Evolutionary conservation across 2,113 vertebrate species (phyloP), one percentile per base, ranked within the genome.

Genomic region (Sula dactylatra): DNA sequence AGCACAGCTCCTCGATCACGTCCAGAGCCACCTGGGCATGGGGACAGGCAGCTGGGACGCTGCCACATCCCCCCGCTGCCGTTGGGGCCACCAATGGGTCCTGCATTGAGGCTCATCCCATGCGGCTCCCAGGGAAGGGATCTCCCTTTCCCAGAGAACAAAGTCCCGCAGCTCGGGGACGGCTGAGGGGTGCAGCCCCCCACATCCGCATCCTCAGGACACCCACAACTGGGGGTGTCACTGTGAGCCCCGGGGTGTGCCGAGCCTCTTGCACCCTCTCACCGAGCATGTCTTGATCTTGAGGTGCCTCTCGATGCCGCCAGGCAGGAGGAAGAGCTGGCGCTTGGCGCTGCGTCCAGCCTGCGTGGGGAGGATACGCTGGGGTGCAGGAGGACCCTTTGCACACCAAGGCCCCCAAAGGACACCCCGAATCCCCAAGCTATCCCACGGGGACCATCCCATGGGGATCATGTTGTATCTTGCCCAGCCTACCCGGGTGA

Each of bases 221-320:
- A 2, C 45, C 66, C 49, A 11, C 25, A 71, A 1, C n/a, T 0
- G 2, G 14, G 14, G 25, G 21, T 19, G 17, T 81, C 84, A 82
- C 79, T 3, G 0, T 2, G 4, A 29, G 10, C 13, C 13, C 11
- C 1, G 8, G 82, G 52, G 11, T 62, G 14, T 44, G 4, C 25
- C 2, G 4, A 91, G 36, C 55, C 64, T 12, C 9, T 49, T 36
- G 38, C 10, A 27, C 34, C 8, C 29, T 64, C 72, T 98, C 93
- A 99, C 99, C 11, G 99, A 99, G 96, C 99, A 99, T 0, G 99
- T 99, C 97, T 99, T 99, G 98, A 99, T 99, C 98, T 99, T 99
- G 67, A 99, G 97, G 86, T 99, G 99, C 62, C 98, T 98, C 92
- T 99, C 99, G 0, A 99, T 98, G 71, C 99, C 99, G 1, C 99